These are phyloP conservation scores for Schizotus pectinicornis DNA, from an alignment of 2,888 invertebrate species.

Conservation along the genomic window DNA sequence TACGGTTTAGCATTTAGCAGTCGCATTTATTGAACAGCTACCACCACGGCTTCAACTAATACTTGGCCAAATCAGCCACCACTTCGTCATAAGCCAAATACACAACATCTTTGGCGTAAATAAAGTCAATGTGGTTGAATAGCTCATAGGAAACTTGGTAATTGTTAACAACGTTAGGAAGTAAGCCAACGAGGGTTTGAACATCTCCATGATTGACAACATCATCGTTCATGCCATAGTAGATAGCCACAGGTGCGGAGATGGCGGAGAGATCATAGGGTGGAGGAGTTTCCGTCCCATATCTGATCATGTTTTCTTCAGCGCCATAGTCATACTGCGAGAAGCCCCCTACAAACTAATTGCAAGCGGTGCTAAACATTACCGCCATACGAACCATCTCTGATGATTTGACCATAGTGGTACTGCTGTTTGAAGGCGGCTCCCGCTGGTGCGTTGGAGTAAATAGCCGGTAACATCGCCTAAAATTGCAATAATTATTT, in stretches of 20 bases:
- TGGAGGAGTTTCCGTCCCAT: conserved; percentile 16
- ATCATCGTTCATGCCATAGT: conserved; percentile 12
- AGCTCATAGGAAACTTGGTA: not conserved
- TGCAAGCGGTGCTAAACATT: conserved; percentile 68
- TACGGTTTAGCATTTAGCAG: too few relatives aligned
- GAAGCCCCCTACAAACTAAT: conserved; percentile 54
- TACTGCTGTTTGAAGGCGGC: conserved; percentile 10
- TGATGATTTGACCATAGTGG: conserved; percentile 16
- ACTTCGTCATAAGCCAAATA: conserved; percentile 8
- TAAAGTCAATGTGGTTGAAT: conserved; percentile 18
- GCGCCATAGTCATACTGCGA: conserved; percentile 18
- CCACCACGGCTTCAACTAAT: not conserved
- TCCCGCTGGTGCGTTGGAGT: conserved; percentile 15
- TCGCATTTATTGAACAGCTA: too few relatives aligned
- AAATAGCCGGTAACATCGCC: conserved; percentile 4
- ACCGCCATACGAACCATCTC: not conserved
- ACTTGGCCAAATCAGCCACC: conserved; percentile 4
- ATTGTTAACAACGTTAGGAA: conserved; percentile 11
- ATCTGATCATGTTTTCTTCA: conserved; percentile 11
- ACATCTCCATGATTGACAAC: conserved; percentile 36
- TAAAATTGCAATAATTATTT: not conserved
- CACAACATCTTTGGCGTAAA: conserved; percentile 12
- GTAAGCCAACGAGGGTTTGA: not conserved
- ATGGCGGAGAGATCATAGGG: conserved; percentile 17
- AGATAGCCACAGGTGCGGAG: conserved; percentile 14